phyloP scores from a whole-genome alignment of 2,113 vertebrate genomes.

The Hyaena hyaena region DNA sequence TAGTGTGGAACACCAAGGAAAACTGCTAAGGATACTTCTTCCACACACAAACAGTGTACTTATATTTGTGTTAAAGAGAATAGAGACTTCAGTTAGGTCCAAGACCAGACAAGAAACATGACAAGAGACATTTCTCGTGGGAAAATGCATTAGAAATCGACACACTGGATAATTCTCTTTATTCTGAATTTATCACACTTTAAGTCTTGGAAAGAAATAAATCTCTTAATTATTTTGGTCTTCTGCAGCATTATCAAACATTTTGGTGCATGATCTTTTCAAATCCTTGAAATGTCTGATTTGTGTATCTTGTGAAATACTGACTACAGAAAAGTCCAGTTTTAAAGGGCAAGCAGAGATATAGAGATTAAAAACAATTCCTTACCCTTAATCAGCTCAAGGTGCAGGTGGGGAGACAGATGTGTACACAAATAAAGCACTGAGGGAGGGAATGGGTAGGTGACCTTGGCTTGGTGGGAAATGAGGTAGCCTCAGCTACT shows the following conservation, averaged over 20 bases:
- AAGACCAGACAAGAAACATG: slow-evolving; percentile 19
- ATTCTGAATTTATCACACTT: not conserved
- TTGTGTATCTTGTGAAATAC: not conserved
- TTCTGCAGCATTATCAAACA: slow-evolving; percentile 24
- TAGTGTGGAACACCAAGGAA: not conserved
- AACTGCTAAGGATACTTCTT: not conserved
- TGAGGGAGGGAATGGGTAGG: not conserved
- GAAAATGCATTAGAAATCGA: not conserved
- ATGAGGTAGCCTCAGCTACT: not conserved
- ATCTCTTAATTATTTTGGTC: not conserved
- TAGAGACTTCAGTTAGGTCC: not conserved
- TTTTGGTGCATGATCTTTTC: not conserved
- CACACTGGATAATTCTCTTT: not conserved
- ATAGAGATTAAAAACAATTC: not conserved
- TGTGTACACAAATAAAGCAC: not conserved
- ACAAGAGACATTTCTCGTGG: not conserved
- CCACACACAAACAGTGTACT: not conserved
- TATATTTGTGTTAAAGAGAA: not conserved
- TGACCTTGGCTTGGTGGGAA: not conserved
- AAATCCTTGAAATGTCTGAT: not conserved
- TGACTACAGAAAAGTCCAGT: not conserved
- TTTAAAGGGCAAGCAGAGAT: not conserved
- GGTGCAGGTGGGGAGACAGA: not conserved
- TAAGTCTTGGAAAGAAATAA: slow-evolving; percentile 18
- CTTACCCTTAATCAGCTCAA: not conserved